A percentile compares a stretch with the other conserved stretches of the same genome.
Evolutionary conservation across 2,113 vertebrate genomes (phyloP).

Genomic region (Ciconia stormi): DNA sequence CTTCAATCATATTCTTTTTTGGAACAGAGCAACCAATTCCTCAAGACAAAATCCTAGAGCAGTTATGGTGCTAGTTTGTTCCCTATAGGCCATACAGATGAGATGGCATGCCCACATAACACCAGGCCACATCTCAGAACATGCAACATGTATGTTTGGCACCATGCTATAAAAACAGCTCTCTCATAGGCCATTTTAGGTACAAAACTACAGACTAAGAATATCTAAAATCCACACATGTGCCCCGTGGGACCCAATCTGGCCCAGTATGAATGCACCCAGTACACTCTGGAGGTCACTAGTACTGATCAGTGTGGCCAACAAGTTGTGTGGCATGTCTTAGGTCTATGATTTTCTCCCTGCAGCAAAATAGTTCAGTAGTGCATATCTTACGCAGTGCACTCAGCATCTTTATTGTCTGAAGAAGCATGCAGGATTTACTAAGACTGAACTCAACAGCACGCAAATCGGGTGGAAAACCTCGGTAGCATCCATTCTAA

Average conservation of each 20-base stretch:
- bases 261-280: neutral
- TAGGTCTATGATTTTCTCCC: neutral
- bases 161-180: neutral
- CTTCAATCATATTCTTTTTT: neutral
- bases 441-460: neutral
- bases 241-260: neutral
- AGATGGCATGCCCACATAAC: neutral
- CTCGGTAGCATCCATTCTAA: neutral
- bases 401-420: neutral
- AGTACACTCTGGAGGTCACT: neutral
- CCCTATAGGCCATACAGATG: neutral
- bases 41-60: neutral
- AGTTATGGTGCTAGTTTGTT: neutral
- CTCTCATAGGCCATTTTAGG: neutral
- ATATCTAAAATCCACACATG: neutral
- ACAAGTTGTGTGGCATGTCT: neutral
- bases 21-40: neutral
- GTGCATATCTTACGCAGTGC: rapidly evolving
- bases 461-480: neutral
- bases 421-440: neutral
- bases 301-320: neutral
- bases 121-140: neutral
- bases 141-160: neutral
- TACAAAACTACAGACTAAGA: neutral
- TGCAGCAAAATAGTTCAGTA: neutral